Evolutionary conservation across 2,888 invertebrate genomes (phyloP).

Genomic region (Agonopterix subpropinquella): DNA sequence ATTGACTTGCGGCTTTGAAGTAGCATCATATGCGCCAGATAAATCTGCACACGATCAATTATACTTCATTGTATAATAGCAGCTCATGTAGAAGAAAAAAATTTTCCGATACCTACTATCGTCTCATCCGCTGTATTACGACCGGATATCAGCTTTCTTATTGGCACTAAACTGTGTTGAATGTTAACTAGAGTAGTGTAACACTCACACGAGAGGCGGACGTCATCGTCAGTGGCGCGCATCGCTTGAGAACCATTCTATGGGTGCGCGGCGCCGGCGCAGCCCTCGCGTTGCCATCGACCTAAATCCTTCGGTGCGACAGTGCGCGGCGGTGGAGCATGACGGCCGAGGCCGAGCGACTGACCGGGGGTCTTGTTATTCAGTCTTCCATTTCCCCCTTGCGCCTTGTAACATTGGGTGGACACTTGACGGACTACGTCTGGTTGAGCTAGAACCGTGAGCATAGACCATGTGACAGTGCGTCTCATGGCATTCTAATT

Average conservation of each 20-base stretch:
- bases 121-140: no score
- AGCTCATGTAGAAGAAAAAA: no score
- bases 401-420: neutral
- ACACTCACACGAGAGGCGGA: conserved; percentile 32
- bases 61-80: no score
- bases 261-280: neutral
- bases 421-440: neutral
- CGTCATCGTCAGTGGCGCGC: conserved; percentile 39
- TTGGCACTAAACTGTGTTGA: conserved; percentile 8
- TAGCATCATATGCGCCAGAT: no score
- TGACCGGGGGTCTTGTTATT: conserved; percentile 8
- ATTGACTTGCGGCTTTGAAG: no score
- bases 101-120: no score
- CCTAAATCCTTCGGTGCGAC: conserved; percentile 11
- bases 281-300: conserved; percentile 2
- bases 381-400: neutral
- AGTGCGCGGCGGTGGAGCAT: conserved; percentile 15
- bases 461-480: no score
- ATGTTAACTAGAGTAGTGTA: conserved; percentile 41
- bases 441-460: no score
- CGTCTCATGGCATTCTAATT: no score
- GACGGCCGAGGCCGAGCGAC: conserved; percentile 12
- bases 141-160: conserved; percentile 1
- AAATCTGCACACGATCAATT: no score
- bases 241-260: conserved; percentile 43